Evolutionary conservation across 2,888 invertebrate species (phyloP).

Genomic region (Drosophila paucipuncta): DNA sequence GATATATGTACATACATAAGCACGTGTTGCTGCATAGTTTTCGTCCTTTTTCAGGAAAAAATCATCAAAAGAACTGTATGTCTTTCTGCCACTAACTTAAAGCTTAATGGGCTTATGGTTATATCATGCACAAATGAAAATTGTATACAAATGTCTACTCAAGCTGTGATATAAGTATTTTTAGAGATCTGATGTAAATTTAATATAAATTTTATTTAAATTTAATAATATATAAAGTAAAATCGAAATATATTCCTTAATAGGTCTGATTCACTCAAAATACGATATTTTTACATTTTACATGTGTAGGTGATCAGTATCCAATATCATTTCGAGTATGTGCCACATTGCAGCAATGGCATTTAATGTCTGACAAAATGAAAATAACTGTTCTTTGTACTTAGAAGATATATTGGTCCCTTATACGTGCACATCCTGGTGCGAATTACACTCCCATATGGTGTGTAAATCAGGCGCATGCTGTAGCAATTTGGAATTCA

Average conservation of each 20-base stretch:
- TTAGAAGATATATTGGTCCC: neutral
- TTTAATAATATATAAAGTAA: neutral
- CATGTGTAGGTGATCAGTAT: neutral
- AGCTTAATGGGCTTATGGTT: neutral
- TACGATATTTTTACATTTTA: neutral
- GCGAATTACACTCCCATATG: constrained; percentile 6
- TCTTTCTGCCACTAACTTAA: neutral
- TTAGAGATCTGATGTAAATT: neutral
- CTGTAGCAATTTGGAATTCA: constrained; percentile 26
- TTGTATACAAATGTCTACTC: no score
- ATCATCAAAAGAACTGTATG: neutral
- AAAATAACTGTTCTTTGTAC: neutral
- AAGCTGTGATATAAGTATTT: neutral
- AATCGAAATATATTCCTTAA: neutral
- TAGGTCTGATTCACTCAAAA: neutral
- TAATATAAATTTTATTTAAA: no score
- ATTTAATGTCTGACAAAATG: neutral
- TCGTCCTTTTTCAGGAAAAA: neutral
- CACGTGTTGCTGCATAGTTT: constrained; percentile 50
- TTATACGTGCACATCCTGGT: constrained; percentile 20
- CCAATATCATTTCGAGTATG: neutral
- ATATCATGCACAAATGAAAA: neutral
- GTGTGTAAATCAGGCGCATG: constrained; percentile 24
- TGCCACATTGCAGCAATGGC: neutral
- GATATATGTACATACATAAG: constrained; percentile 41